A percentile compares a stretch with the other conserved stretches of the same genome.
These are phyloP conservation scores for Macrobrachium rosenbergii DNA, from an alignment of 1,140 invertebrate species.

Conservation along the genomic window DNA sequence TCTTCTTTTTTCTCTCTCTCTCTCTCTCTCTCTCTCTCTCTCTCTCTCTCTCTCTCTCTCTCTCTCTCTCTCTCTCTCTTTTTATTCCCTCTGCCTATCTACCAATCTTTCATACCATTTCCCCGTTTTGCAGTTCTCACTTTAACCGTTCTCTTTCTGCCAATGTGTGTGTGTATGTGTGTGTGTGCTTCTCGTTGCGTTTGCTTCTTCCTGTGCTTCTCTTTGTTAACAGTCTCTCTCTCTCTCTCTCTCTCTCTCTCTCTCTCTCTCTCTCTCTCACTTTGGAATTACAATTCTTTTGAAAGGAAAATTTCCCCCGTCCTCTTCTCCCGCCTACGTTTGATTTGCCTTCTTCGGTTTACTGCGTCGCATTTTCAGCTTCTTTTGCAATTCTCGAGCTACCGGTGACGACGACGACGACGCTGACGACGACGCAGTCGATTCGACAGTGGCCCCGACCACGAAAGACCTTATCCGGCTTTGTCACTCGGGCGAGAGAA, in stretches of 20 bases:
- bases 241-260: neutral
- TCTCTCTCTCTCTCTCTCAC: neutral
- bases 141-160: neutral
- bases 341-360: too few species aligned
- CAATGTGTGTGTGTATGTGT: too few species aligned
- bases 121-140: neutral
- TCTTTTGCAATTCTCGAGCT: too few species aligned
- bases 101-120: neutral
- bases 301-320: neutral
- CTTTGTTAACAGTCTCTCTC: neutral
- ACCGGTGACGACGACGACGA: too few species aligned
- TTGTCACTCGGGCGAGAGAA: too few species aligned
- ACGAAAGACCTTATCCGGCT: too few species aligned
- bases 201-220: neutral
- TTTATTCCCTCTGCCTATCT: neutral
- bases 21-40: neutral
- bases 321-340: neutral
- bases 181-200: neutral
- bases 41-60: conserved; percentile 17
- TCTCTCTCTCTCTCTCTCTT: neutral
- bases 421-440: too few species aligned
- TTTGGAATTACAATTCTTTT: neutral
- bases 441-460: too few species aligned
- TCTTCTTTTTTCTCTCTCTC: neutral
- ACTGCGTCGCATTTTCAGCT: too few species aligned